These are phyloP conservation scores for Ctenopoma kingsleyae DNA, from an alignment of 2,797 vertebrate genomes.

Conservation along the genomic window DNA sequence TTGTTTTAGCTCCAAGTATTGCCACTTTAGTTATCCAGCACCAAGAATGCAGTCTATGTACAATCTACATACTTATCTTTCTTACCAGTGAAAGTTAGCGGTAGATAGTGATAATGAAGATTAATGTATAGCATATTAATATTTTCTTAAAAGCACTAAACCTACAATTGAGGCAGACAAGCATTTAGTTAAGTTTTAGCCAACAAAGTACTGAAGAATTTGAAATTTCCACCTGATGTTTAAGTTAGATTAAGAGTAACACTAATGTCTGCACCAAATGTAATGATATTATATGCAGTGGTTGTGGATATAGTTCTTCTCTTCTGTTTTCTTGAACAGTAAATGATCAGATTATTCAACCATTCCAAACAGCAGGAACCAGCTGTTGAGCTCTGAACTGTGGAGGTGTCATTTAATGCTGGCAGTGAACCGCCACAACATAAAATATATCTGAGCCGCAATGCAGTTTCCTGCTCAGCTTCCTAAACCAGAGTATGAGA, in stretches of 20 bases:
- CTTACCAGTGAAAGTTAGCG: too few species aligned
- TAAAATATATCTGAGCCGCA: slow-evolving; percentile 18
- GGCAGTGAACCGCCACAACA: slow-evolving; percentile 27
- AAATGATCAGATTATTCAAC: slow-evolving; percentile 31
- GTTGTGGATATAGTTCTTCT: not conserved
- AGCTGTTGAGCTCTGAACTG: slow-evolving; percentile 33
- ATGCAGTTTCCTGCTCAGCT: slow-evolving; percentile 9
- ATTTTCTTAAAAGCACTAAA: too few species aligned
- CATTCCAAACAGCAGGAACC: slow-evolving; percentile 7
- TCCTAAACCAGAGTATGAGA: not conserved
- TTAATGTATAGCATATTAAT: too few species aligned
- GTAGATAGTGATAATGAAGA: too few species aligned
- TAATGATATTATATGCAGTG: too few species aligned
- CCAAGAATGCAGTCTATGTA: not conserved
- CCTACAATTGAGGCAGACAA: too few species aligned
- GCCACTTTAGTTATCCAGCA: not conserved
- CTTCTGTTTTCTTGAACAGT: slow-evolving; percentile 1
- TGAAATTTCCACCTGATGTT: too few species aligned
- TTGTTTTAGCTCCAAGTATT: not conserved
- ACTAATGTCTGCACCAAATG: too few species aligned
- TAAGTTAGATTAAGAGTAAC: too few species aligned
- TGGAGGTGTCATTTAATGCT: slow-evolving; percentile 29
- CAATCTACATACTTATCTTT: too few species aligned
- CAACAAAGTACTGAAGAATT: too few species aligned
- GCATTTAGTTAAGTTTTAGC: too few species aligned